phyloP scores from a whole-genome alignment of 2,888 invertebrate species.

The Brachypalpus laphriformis region DNA sequence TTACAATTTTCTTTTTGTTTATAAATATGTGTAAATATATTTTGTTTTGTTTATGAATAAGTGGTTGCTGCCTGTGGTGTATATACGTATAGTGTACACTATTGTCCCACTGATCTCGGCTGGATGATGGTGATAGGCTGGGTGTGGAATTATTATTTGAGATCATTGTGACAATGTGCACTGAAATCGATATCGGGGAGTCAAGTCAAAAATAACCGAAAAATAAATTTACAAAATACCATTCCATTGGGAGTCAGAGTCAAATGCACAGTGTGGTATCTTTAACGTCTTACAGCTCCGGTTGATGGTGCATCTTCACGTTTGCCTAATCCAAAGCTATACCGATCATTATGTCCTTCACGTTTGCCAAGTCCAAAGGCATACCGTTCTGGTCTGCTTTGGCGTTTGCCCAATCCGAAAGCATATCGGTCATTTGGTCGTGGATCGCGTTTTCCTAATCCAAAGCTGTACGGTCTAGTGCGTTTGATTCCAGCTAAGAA shows the following conservation, averaged over 20 bases:
- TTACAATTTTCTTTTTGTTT: constrained; percentile 58
- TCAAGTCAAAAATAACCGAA: constrained; percentile 40
- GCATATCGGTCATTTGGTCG: constrained; percentile 83
- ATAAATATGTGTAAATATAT: constrained; percentile 58
- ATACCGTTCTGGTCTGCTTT: constrained; percentile 85
- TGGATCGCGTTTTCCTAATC: constrained; percentile 86
- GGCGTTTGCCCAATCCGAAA: constrained; percentile 85
- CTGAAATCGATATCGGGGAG: constrained; percentile 70
- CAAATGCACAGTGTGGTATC: constrained; percentile 2
- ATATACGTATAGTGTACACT: constrained; percentile 44
- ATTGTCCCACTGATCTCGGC: constrained; percentile 58
- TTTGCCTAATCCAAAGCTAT: constrained; percentile 87
- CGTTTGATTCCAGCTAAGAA: constrained; percentile 82
- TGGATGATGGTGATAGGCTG: constrained; percentile 46
- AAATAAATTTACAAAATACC: constrained; percentile 52
- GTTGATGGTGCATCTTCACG: constrained; percentile 78
- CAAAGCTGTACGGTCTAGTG: constrained; percentile 87
- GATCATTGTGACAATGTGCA: constrained; percentile 59
- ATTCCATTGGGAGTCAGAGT: constrained; percentile 22
- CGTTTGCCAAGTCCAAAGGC: constrained; percentile 87
- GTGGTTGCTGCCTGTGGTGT: constrained; percentile 68
- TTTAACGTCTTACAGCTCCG: constrained; percentile 49
- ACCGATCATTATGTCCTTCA: constrained; percentile 81
- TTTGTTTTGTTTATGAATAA: constrained; percentile 67
- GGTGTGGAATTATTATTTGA: constrained; percentile 10